phyloP scores from a whole-genome alignment of 2,113 vertebrate species.

The Tragelaphus buxtoni region DNA sequence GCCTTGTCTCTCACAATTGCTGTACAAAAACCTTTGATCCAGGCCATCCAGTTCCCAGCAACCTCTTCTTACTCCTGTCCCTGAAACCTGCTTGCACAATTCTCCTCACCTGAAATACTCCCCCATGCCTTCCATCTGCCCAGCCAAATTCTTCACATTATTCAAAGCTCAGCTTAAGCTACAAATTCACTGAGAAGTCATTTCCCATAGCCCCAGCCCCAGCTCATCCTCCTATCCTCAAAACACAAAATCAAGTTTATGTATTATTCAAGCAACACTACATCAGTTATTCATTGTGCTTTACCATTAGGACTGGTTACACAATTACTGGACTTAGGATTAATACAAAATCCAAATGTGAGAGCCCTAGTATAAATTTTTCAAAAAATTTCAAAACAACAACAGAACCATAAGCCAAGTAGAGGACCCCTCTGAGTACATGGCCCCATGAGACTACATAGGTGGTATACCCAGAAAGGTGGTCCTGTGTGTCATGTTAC shows the following conservation, averaged over 20 bases:
- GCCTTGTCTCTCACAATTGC: no score
- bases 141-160: not conserved
- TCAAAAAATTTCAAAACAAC: not conserved
- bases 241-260: not conserved
- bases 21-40: not conserved
- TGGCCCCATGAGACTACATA: fast-evolving
- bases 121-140: not conserved
- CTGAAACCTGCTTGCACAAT: not conserved
- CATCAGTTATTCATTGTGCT: not conserved
- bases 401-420: not conserved
- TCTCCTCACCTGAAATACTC: not conserved
- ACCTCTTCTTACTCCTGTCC: not conserved
- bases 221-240: not conserved
- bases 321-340: not conserved
- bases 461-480: fast-evolving
- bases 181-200: not conserved
- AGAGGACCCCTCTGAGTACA: fast-evolving
- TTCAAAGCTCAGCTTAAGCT: not conserved
- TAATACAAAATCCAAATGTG: not conserved
- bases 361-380: not conserved
- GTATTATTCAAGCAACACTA: not conserved
- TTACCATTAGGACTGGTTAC: not conserved
- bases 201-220: not conserved
- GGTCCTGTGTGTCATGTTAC: no score
- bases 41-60: not conserved